phyloP scores from a whole-genome alignment of 2,113 vertebrate genomes.

The Burhinus oedicnemus region DNA sequence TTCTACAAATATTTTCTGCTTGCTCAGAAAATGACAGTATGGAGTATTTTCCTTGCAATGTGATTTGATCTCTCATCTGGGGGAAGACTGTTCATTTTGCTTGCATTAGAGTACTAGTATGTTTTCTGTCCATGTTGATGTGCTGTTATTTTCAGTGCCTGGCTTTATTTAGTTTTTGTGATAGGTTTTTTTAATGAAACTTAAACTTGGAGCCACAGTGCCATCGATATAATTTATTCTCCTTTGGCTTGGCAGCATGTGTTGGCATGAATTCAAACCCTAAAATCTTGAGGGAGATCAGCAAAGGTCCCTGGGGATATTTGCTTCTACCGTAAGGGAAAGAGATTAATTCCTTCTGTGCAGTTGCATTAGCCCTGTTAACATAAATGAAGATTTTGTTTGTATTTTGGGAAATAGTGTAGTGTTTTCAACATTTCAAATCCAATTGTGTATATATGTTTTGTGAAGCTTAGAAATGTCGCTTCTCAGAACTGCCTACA shows the following conservation, averaged over 20 bases:
- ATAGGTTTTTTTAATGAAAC: background rate
- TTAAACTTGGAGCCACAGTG: background rate
- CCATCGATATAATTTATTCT: background rate
- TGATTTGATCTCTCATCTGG: background rate
- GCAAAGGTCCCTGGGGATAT: background rate
- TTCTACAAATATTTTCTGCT: conserved; percentile 35
- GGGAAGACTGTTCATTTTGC: background rate
- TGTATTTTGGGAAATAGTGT: background rate
- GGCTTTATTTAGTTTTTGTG: background rate
- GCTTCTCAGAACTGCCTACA: conserved; percentile 22
- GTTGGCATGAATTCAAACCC: background rate
- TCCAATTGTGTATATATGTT: background rate
- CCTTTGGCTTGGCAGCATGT: background rate
- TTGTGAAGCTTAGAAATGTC: conserved; percentile 14
- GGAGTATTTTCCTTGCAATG: background rate
- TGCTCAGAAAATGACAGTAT: conserved; percentile 3
- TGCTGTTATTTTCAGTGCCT: background rate
- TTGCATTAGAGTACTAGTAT: background rate
- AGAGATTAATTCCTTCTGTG: background rate
- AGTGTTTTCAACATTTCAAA: background rate
- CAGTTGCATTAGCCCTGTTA: background rate
- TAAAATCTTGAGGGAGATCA: background rate
- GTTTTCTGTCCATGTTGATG: background rate
- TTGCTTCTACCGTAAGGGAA: background rate
- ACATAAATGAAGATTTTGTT: background rate